A percentile compares a stretch with the other conserved stretches of the same genome.
phyloP scores from a whole-genome alignment of 1,140 invertebrate species.

The Brachionus sp. region DNA sequence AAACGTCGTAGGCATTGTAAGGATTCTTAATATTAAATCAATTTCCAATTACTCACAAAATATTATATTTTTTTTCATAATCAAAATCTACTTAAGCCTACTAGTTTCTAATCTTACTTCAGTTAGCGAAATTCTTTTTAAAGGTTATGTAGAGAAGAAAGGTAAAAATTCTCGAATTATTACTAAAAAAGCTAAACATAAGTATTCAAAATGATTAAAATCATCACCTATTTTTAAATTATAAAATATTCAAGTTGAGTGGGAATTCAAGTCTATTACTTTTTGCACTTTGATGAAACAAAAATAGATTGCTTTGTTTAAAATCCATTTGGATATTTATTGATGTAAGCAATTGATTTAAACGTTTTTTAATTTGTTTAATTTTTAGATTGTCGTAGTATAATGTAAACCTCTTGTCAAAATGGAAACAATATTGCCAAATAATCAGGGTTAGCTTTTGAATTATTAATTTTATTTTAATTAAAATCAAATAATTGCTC shows the following conservation, averaged over 20 bases:
- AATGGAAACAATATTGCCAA: not conserved
- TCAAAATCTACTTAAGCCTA: not conserved
- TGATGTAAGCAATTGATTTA: not conserved
- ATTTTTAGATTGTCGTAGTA: not conserved
- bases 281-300: not conserved
- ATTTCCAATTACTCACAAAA: not conserved
- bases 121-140: not conserved
- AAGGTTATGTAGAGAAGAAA: not conserved
- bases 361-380: not conserved
- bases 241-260: not conserved
- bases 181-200: not conserved
- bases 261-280: not conserved
- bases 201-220: not conserved
- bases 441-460: constrained; percentile 6
- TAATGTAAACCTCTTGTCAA: not conserved
- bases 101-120: not conserved
- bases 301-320: not conserved
- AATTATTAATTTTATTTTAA: constrained; percentile 8
- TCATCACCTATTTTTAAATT: not conserved
- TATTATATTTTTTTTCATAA: not conserved
- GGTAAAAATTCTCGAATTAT: not conserved
- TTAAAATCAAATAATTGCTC: constrained; percentile 10
- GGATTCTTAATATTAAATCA: not conserved
- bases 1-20: not conserved
- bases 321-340: not conserved